Evolutionary conservation across 92 coral and sea anemone genomes (phyloP).

Genomic region (Umimayanthus kanabou): DNA sequence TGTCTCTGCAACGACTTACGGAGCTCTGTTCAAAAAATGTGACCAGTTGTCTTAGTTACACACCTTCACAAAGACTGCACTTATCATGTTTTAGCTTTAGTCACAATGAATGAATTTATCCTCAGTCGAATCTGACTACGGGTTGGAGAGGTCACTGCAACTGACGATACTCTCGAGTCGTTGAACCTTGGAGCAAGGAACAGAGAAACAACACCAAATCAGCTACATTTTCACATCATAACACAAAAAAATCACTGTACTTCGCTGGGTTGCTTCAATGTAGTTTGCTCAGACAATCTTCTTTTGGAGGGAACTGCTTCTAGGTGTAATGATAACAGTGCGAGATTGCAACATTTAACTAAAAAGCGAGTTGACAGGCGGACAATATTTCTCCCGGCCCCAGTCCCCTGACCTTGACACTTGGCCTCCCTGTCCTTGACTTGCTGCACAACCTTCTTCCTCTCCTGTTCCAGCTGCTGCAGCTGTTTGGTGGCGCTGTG

Average conservation of each 20-base stretch:
- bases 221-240: too few species aligned
- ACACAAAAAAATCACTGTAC: too few species aligned
- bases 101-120: too few species aligned
- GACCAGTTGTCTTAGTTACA: neutral
- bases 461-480: constrained; percentile 86
- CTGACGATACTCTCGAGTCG: neutral
- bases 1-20: constrained; percentile 76
- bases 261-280: too few species aligned
- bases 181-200: neutral
- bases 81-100: neutral
- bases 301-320: too few species aligned
- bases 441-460: constrained; percentile 90
- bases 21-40: constrained; percentile 53
- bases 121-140: too few species aligned
- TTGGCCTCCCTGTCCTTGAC: constrained; percentile 78
- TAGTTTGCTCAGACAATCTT: too few species aligned
- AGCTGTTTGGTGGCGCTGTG: constrained; percentile 90
- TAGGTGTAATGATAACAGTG: neutral
- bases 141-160: too few species aligned
- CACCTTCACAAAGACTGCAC: neutral
- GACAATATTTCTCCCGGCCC: neutral
- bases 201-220: neutral
- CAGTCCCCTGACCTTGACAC: constrained; percentile 69
- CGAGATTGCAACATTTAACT: neutral
- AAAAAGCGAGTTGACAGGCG: neutral